Percentiles rank a stretch among this genome's conserved stretches.
These are phyloP conservation scores for Criorhina ranunculi DNA, from an alignment of 2,888 invertebrate genomes.

Conservation along the genomic window DNA sequence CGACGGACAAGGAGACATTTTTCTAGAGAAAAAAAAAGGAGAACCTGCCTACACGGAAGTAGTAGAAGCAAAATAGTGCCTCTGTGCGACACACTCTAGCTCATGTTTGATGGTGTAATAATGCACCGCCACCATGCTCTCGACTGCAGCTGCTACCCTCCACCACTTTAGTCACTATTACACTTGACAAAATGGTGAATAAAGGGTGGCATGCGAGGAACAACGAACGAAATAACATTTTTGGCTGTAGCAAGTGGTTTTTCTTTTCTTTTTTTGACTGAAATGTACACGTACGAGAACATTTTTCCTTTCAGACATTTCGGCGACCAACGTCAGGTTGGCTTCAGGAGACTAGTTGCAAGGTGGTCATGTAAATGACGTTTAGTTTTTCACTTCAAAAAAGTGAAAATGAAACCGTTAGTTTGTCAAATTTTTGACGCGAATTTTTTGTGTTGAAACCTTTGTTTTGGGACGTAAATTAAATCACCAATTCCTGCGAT, in stretches of 20 bases:
- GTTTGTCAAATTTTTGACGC: not conserved
- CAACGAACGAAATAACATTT: constrained; percentile 55
- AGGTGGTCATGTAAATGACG: constrained; percentile 34
- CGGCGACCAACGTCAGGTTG: constrained; percentile 50
- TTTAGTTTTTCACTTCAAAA: not conserved
- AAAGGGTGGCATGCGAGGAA: constrained; percentile 12
- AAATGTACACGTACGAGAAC: constrained; percentile 34
- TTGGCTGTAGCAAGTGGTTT: constrained; percentile 54
- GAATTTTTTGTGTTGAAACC: not conserved
- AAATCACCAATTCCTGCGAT: no score
- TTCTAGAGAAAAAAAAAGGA: constrained; percentile 11
- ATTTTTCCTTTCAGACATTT: constrained; percentile 62
- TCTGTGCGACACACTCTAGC: constrained; percentile 40
- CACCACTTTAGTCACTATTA: constrained; percentile 7
- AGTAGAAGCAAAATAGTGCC: constrained; percentile 61
- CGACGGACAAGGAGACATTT: constrained; percentile 55
- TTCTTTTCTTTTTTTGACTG: no score
- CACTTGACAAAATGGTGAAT: constrained; percentile 18
- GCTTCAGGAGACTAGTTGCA: constrained; percentile 20
- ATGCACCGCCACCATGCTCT: constrained; percentile 30
- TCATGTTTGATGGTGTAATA: constrained; percentile 66
- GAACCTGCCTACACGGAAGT: constrained; percentile 66
- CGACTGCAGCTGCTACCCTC: constrained; percentile 35
- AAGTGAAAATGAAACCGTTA: not conserved
- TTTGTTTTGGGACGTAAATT: no score